These are phyloP conservation scores for Gallinago solitaria DNA, from an alignment of 2,797 vertebrate species.

Conservation along the genomic window DNA sequence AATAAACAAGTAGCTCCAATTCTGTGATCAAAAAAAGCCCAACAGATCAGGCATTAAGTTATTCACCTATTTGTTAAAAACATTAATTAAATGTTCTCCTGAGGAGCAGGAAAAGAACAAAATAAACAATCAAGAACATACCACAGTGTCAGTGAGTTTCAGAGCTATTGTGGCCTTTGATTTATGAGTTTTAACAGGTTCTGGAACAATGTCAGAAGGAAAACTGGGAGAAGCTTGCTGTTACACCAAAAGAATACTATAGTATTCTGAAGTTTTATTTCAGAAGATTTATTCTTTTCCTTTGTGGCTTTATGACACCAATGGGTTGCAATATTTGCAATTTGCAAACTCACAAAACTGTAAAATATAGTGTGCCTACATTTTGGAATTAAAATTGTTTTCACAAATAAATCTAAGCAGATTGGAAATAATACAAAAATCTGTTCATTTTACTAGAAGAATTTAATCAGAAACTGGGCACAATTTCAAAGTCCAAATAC, in stretches of 20 bases:
- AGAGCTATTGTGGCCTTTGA: not conserved
- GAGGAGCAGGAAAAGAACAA: not conserved
- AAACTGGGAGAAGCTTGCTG: not conserved
- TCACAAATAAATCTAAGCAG: not conserved
- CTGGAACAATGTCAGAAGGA: not conserved
- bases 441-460: not conserved
- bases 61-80: not conserved
- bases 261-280: not conserved
- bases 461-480: not conserved
- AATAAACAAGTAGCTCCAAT: not conserved
- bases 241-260: not conserved
- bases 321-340: not conserved
- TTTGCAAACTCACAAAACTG: not conserved
- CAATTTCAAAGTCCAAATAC: not conserved
- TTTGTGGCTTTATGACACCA: not conserved
- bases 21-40: not conserved
- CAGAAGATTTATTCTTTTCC: not conserved
- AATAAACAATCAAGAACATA: not conserved
- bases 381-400: not conserved
- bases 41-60: not conserved
- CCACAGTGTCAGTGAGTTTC: not conserved
- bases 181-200: not conserved
- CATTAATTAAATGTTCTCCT: not conserved
- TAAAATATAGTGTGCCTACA: not conserved
- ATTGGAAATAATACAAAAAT: conserved; percentile 8